Conservation (phyloP, 2,113 vertebrate species). For the Coregonus clupeaformis region DNA sequence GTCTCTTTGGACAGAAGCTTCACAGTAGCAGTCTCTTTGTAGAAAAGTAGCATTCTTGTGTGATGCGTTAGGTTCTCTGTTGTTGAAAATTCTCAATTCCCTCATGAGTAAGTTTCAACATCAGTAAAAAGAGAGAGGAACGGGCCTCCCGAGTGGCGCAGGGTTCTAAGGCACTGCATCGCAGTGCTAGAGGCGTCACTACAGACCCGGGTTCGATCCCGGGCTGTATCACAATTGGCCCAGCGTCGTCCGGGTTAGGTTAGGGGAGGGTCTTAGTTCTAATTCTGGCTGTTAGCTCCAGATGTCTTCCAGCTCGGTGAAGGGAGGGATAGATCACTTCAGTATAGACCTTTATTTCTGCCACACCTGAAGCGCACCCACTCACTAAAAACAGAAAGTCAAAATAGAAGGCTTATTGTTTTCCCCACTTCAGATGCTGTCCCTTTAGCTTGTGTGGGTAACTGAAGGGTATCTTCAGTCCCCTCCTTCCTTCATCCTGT, state of each 20-base stretch:
- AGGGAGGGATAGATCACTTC: background rate
- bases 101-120: background rate
- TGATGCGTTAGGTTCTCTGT: too few species aligned
- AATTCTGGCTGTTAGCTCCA: background rate
- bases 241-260: too few species aligned
- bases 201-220: too few species aligned
- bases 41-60: background rate
- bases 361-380: background rate
- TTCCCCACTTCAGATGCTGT: background rate
- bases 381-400: background rate
- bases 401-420: background rate
- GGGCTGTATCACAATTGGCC: too few species aligned
- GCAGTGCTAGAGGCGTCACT: too few species aligned
- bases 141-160: too few species aligned
- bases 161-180: too few species aligned
- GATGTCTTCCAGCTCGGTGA: background rate
- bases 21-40: slow-evolving; percentile 39
- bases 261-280: too few species aligned
- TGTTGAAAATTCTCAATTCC: background rate
- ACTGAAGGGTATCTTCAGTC: background rate
- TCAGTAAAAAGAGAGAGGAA: background rate
- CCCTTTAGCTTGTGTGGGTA: background rate
- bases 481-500: background rate
- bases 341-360: background rate
- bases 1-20: slow-evolving; percentile 34